Base-by-base conservation (phyloP, 2,888 invertebrate species). In the Pterostichus madidus region DNA sequence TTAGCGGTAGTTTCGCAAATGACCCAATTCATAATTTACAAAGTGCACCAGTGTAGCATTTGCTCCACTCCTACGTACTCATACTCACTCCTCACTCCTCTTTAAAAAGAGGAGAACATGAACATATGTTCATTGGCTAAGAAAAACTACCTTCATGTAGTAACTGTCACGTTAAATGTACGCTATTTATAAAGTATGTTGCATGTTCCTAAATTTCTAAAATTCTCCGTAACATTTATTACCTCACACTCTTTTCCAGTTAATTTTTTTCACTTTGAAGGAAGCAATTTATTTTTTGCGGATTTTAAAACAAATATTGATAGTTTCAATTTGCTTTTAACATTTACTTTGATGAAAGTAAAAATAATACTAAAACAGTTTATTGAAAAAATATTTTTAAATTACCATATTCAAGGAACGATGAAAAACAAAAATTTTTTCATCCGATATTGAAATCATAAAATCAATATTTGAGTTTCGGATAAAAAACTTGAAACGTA, bases 1-100 rank as follows among this genome's bases (percentile, higher is more conserved):
- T 31, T 59, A 31, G 17, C 5, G 59, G 13, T 8, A 24, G 59
- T 31, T 31, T 59, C 31, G 8, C 32, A 24, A 59, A 59, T 31
- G 2, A 24, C 59, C 59, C 59, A 59, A 59, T 59, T 59, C 59
- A 59, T 59, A 59, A 59, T 59, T 59, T 31, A 59, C 59, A 59
- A 31, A 59, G 11, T 59, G 59, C 59, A 59, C 11, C 31, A 31
- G 8, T 24, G 11, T 17, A 8, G 3, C 59, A 59, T 59, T 39
- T 7, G 2, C 31, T 31, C 8, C 31, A 59, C 59, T 59, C 11
- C 59, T 17, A 3, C 24, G 24, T 24, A 24, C 24, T 24, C 24
- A 24, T 2, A 24, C 24, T 24, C 24, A 24, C 24, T 24, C 24
- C 24, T 24, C 24, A 24, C 24, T 24, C 24, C 24, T 24, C 24